Evolutionary conservation across 2,888 invertebrate genomes (phyloP), one percentile per base, ranked within the genome.

Genomic region (Axea sp.): DNA sequence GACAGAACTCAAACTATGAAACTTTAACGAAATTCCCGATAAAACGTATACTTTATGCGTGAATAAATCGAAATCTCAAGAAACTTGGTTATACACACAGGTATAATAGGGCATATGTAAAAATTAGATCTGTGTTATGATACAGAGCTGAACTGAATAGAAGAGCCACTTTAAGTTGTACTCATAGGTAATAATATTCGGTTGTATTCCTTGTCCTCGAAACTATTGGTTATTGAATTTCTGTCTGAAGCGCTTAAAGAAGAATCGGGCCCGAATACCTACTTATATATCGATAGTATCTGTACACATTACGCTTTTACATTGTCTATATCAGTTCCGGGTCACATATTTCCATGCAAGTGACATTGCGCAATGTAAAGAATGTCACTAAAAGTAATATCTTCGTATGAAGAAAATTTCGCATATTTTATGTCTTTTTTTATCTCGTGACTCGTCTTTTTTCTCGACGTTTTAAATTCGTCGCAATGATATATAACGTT

Each of bases 31-130:
- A 84, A 83, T 83, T 80, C 80, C 77, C 76, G 77, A 74, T 75
- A 76, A 77, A 75, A 78, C 83, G 82, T 84, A 84, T 84, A 83
- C 83, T 83, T 82, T 80, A 84, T 81, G 78, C 82, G 80, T 80
- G 82, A 82, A 82, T 82, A 80, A 81, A 33, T 64, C 51, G 39
- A 4, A 79, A 80, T 81, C 73, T 77, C 22, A 22, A 64, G 71
- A 75, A 74, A 71, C 76, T 77, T 76, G 74, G 75, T 71, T 75
- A 76, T 43, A 76, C 41, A 73, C 45, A 53, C 17, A 37, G 14
- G 75, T 57, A 73, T 43, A 41, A 45, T 37, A 28, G 31, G 9
- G 45, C 22, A 31, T 24, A 31, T 33, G 39, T 76, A 75, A 71
- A 65, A 76, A 55, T 75, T 76, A 77, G 78, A 79, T 79, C 80